A percentile compares a stretch with the other conserved stretches of the same genome.
Conservation (phyloP, 2,888 invertebrate genomes). For the Brenthis hecate region DNA sequence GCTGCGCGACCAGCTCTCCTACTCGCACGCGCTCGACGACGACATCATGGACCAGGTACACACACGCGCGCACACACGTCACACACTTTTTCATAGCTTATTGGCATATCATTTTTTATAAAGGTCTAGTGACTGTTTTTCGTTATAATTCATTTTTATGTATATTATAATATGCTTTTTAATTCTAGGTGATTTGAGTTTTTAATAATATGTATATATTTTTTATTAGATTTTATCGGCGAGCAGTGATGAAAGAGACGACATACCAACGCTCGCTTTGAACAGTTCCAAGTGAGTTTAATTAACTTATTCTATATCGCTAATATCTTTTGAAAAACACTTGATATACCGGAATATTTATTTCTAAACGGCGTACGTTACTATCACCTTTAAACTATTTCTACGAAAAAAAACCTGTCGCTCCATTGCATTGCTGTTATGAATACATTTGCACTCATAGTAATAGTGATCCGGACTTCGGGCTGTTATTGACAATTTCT, state of each 20-base stretch:
- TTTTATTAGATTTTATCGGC: constrained; percentile 66
- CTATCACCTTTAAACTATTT: no score
- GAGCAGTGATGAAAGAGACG: constrained; percentile 73
- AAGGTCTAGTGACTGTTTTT: no score
- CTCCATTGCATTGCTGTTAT: no score
- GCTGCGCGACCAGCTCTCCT: constrained; percentile 67
- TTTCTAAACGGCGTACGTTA: no score
- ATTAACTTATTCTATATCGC: neutral
- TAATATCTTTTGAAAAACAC: neutral
- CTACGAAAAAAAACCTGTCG: no score
- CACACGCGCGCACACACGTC: no score
- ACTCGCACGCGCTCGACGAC: constrained; percentile 70
- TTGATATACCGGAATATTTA: neutral
- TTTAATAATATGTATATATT: neutral
- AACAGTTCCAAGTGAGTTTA: constrained; percentile 69
- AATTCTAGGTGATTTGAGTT: no score
- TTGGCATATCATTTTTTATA: no score
- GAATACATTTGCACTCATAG: no score
- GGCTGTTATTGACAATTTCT: no score
- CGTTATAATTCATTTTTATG: neutral
- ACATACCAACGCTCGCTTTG: constrained; percentile 68
- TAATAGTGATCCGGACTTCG: no score
- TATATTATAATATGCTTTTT: neutral
- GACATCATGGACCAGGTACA: constrained; percentile 72
- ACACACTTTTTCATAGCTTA: no score